A percentile compares a stretch with the other conserved stretches of the same genome.
Conservation (phyloP, 2,888 invertebrate species). For the Tortricodes alternella region DNA sequence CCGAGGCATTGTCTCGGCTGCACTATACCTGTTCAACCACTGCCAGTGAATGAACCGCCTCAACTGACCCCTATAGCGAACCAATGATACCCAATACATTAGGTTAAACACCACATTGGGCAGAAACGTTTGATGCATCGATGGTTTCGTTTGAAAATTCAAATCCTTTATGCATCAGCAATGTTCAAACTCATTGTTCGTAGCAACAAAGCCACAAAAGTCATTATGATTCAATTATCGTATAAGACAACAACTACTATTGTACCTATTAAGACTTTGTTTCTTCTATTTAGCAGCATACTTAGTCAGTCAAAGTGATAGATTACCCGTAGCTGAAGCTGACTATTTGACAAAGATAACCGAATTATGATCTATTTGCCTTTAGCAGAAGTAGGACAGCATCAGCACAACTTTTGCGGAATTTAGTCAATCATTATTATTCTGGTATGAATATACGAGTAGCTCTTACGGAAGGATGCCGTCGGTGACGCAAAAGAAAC, state of each 20-base stretch:
- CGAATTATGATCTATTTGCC: too few species aligned
- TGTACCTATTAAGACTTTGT: constrained; percentile 4
- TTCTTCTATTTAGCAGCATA: background rate
- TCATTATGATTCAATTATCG: constrained; percentile 31
- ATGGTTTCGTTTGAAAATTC: background rate
- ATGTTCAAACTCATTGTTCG: constrained; percentile 30
- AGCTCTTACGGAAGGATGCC: background rate
- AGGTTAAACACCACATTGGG: constrained; percentile 1
- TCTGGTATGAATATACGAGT: too few species aligned
- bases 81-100: constrained; percentile 20
- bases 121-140: background rate
- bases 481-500: constrained; percentile 14
- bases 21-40: constrained; percentile 55
- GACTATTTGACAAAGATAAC: too few species aligned
- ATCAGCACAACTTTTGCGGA: too few species aligned
- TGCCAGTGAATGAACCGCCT: constrained; percentile 56
- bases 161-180: constrained; percentile 10
- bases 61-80: constrained; percentile 43
- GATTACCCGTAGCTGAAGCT: too few species aligned
- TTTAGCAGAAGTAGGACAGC: too few species aligned
- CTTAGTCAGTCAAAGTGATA: background rate
- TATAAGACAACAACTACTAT: constrained; percentile 5
- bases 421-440: too few species aligned
- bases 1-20: constrained; percentile 51
- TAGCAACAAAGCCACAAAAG: constrained; percentile 34